phyloP scores from a whole-genome alignment of 2,888 invertebrate species.

The Plusia festucae region DNA sequence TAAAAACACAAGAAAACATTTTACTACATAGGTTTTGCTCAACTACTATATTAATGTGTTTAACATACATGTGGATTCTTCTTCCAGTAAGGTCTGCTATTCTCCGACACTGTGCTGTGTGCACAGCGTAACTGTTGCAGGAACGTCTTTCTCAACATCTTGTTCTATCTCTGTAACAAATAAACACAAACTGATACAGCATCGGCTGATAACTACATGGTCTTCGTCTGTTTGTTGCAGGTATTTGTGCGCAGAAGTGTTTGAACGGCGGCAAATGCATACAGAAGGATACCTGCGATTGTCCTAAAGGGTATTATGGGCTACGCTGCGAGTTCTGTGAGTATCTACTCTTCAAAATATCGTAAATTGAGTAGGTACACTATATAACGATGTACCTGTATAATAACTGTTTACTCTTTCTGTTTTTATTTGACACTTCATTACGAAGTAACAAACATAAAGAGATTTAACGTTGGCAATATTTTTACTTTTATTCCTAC shows the following conservation, averaged over 20 bases:
- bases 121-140: slow-evolving; percentile 71
- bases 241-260: slow-evolving; percentile 97
- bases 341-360: slow-evolving; percentile 70
- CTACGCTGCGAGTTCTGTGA: slow-evolving; percentile 97
- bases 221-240: slow-evolving; percentile 85
- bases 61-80: slow-evolving; percentile 83
- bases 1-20: no score
- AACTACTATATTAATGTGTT: no score
- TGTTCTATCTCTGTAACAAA: slow-evolving; percentile 52
- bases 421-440: no score
- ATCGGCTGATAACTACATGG: slow-evolving; percentile 4
- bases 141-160: slow-evolving; percentile 69
- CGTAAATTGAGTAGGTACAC: neutral
- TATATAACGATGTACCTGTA: no score
- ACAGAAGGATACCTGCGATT: slow-evolving; percentile 97
- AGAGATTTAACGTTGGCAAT: no score
- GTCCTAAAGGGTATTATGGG: slow-evolving; percentile 97
- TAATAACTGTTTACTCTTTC: no score
- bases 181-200: slow-evolving; percentile 1
- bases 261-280: slow-evolving; percentile 98
- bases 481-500: no score
- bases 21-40: no score
- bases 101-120: slow-evolving; percentile 63
- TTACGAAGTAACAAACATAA: no score
- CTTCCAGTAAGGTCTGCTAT: slow-evolving; percentile 75